These are phyloP conservation scores for Cottoperca gobio DNA, from an alignment of 2,797 vertebrate species.

Conservation along the genomic window DNA sequence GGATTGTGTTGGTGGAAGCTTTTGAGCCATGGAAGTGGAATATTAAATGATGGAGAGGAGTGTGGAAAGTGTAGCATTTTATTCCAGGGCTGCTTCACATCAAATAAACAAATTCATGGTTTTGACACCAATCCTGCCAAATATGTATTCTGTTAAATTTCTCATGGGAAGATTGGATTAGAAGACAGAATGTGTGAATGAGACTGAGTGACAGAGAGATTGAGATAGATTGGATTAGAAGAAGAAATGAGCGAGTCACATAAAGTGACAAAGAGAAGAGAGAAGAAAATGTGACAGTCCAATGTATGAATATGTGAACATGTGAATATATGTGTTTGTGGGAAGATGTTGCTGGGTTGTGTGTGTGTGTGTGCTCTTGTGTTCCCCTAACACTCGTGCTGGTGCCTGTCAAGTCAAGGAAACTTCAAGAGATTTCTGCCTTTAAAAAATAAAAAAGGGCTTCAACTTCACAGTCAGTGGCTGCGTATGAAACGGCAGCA, in stretches of 20 bases:
- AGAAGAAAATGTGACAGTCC: neutral
- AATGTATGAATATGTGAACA: neutral
- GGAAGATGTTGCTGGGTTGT: neutral
- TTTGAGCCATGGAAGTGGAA: neutral
- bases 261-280: conserved; percentile 5
- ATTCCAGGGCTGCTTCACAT: neutral
- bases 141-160: conserved; percentile 21
- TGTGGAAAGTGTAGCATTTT: neutral
- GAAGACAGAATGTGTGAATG: conserved; percentile 13
- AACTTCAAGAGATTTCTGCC: conserved; percentile 41
- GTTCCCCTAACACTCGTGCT: conserved; percentile 16
- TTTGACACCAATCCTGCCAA: neutral
- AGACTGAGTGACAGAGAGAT: conserved; percentile 29
- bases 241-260: conserved; percentile 27
- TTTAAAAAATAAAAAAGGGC: conserved; percentile 14
- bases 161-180: conserved; percentile 29
- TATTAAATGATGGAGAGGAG: neutral
- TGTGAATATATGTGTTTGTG: neutral
- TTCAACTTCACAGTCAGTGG: conserved; percentile 34
- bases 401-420: conserved; percentile 41
- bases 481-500: conserved; percentile 36
- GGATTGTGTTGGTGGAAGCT: neutral
- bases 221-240: conserved; percentile 27
- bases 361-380: neutral
- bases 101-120: neutral